Base-by-base conservation (phyloP, 2,113 vertebrate species). In the Festucalex cinctus region DNA sequence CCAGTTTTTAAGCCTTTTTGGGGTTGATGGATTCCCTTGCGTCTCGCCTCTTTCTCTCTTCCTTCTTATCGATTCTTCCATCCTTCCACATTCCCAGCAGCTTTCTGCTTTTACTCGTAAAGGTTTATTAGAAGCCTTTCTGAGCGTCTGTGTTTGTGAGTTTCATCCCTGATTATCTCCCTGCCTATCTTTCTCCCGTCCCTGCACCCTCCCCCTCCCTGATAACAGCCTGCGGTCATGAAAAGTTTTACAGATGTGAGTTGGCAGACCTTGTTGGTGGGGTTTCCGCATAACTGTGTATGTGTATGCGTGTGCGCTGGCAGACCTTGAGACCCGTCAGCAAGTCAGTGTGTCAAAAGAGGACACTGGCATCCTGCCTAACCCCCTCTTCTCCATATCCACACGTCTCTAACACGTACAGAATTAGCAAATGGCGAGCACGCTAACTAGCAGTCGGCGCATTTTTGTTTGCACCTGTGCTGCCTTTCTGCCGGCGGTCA, bases 241-340 rank as follows among this genome's bases (percentile, higher is more conserved):
- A 86, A 86, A 87, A 87, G 75, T 87, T 86, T 86, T 86, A 88
- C 84, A 88, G 87, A 90, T 88, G 86, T 85, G 78, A 80, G 77
- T 84, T 90, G 86, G 86, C 86, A 88, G 84, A 82, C 81, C 77
- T 80, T 84, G 80, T 77, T 76, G 66, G 65, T 58, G 73, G 63
- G 62, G 39, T 80, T 63, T 74, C 13, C 36, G 53, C 54, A 56
- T 63, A 43, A 20, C 9, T 61, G 22, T 28, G 65, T 74, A 60
- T 35, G 65, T 69, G 65, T 39, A 66, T 46, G 37, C 16, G 17
- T 12, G 9, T 19, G 51, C 28, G 58, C 12, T 83, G 86, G 87
- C 84, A 88, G 88, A 88, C 88, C 87, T 88, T 88, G 84, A 86
- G 80, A 86, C 83, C 88, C 88, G 87, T 88, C 88, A 86, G 71